phyloP scores from a whole-genome alignment of 1,140 invertebrate genomes.

The Drosophila fuyamai region DNA sequence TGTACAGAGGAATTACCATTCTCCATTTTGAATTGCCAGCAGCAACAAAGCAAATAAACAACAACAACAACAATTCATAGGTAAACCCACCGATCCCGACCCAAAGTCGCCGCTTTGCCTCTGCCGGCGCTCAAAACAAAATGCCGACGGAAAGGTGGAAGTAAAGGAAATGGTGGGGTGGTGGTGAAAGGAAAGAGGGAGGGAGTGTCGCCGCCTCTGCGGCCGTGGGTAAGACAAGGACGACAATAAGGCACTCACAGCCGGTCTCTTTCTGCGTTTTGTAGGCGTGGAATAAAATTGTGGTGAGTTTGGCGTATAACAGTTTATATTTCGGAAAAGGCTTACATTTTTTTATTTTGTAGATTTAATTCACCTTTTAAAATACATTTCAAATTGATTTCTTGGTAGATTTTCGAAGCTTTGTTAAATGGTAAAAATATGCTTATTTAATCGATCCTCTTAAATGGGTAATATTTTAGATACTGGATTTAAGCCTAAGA shows the following conservation, averaged over 20 bases:
- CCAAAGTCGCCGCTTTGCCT: background rate
- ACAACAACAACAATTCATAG: slow-evolving; percentile 2
- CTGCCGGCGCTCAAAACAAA: slow-evolving; percentile 5
- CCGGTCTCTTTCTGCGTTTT: background rate
- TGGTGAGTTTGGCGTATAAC: slow-evolving; percentile 6
- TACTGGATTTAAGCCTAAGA: too few species aligned
- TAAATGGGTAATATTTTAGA: too few species aligned
- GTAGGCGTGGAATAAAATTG: background rate
- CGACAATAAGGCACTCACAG: background rate
- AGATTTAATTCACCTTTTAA: too few species aligned
- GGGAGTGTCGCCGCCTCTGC: background rate
- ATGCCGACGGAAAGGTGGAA: slow-evolving; percentile 5
- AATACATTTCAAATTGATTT: too few species aligned
- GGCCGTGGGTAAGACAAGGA: slow-evolving; percentile 5
- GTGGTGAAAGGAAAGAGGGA: slow-evolving; percentile 1
- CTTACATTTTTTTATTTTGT: background rate
- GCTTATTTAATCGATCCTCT: too few species aligned
- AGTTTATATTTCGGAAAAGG: background rate
- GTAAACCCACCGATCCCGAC: background rate
- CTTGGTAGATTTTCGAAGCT: too few species aligned
- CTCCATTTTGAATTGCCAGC: slow-evolving; percentile 6
- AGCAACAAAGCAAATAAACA: background rate
- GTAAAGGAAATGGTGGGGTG: slow-evolving; percentile 8
- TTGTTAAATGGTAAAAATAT: too few species aligned
- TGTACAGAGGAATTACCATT: background rate